phyloP scores from a whole-genome alignment of 2,113 vertebrate species.

The Tiliqua scincoides region DNA sequence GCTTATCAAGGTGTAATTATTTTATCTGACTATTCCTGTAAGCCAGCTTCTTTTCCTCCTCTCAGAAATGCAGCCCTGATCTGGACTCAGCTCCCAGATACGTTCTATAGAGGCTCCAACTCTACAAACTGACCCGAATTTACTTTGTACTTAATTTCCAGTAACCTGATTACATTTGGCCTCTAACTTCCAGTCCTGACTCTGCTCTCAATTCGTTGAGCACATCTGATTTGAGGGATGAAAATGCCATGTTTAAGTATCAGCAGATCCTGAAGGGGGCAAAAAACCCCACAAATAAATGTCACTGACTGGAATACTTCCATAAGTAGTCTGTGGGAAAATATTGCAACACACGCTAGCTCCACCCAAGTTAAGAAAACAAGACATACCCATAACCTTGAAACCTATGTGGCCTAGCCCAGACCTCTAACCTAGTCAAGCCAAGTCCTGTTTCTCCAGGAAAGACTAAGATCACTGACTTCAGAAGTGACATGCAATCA shows the following conservation, averaged over 20 bases:
- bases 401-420: not conserved
- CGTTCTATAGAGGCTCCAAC: not conserved
- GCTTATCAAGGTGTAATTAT: not conserved
- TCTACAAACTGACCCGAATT: not conserved
- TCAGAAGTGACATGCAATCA: not conserved
- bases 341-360: not conserved
- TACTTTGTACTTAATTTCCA: not conserved
- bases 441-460: not conserved
- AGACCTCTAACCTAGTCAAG: not conserved
- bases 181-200: not conserved
- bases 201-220: not conserved
- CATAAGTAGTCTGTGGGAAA: not conserved
- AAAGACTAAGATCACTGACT: not conserved
- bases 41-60: not conserved
- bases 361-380: not conserved
- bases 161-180: not conserved
- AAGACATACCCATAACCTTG: not conserved
- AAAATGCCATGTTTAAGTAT: not conserved
- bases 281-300: not conserved
- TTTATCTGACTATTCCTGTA: not conserved
- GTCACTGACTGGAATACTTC: not conserved
- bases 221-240: not conserved
- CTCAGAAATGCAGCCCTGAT: not conserved
- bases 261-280: not conserved
- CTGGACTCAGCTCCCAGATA: not conserved